phyloP scores from a whole-genome alignment of 92 coral and sea anemone genomes.

The Nematostella vectensis region DNA sequence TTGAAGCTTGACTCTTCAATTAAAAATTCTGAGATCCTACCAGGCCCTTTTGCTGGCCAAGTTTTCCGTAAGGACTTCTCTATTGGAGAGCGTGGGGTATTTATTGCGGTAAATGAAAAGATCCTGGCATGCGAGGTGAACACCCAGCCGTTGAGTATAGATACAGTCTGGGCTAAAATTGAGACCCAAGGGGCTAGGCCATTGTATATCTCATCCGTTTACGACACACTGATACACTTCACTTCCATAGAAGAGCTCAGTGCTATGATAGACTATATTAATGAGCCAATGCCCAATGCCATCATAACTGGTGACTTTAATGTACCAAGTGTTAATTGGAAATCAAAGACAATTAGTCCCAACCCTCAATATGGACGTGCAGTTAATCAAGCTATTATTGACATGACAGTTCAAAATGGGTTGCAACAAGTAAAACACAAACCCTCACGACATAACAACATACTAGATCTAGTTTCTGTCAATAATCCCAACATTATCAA shows the following conservation, averaged over 20 bases:
- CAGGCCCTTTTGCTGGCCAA: conserved; percentile 10
- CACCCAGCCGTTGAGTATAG: conserved; percentile 4
- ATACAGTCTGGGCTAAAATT: conserved; percentile 24
- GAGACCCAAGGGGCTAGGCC: conserved; percentile 20
- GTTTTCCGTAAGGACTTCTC: conserved; percentile 20
- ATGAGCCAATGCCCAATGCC: conserved; percentile 15
- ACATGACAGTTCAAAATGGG: conserved; percentile 8
- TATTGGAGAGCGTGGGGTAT: conserved; percentile 15
- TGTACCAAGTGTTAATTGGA: conserved; percentile 25
- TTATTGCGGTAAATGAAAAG: conserved; percentile 17
- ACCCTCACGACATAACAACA: conserved; percentile 18
- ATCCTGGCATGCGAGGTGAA: conserved; percentile 15
- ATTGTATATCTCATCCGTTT: conserved; percentile 15
- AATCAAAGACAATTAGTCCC: conserved; percentile 2
- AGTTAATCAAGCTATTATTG: conserved; percentile 29
- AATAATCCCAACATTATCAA: conserved; percentile 1
- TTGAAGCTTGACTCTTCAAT: conserved; percentile 31
- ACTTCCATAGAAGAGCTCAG: conserved; percentile 3
- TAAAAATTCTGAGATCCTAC: conserved; percentile 22
- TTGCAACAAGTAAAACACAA: conserved; percentile 9
- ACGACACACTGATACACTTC: conserved; percentile 12
- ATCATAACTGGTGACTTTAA: conserved; percentile 28
- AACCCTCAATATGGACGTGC: conserved; percentile 31
- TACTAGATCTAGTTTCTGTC: conserved; percentile 15
- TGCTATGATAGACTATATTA: conserved; percentile 7